Evolutionary conservation across 1,140 invertebrate species (phyloP).

Genomic region (Latrodectus geometricus): DNA sequence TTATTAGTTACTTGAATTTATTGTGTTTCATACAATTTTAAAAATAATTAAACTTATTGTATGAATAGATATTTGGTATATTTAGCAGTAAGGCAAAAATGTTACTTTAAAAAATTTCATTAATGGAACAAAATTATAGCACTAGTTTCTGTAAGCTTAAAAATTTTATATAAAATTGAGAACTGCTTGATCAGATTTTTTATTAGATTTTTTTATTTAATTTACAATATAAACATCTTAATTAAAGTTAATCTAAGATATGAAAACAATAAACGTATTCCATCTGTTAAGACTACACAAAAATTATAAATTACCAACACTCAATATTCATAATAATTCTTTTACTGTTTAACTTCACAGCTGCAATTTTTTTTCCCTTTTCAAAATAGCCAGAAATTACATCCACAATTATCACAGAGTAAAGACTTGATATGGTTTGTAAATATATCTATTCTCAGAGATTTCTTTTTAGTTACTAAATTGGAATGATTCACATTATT

Average conservation of each 20-base stretch:
- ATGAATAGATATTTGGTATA: too few relatives aligned
- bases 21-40: too few relatives aligned
- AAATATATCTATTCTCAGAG: slow-evolving; percentile 9
- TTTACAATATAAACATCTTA: not conserved
- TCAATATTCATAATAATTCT: too few relatives aligned
- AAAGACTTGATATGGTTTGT: slow-evolving; percentile 54
- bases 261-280: too few relatives aligned
- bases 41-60: too few relatives aligned
- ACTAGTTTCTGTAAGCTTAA: too few relatives aligned
- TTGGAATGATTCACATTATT: slow-evolving; percentile 45
- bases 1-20: too few relatives aligned
- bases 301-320: too few relatives aligned
- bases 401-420: slow-evolving; percentile 43
- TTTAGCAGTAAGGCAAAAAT: not conserved
- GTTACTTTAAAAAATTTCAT: not conserved
- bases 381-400: not conserved
- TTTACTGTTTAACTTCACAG: too few relatives aligned
- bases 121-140: not conserved
- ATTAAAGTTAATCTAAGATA: too few relatives aligned
- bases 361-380: not conserved
- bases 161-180: not conserved
- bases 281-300: too few relatives aligned
- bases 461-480: slow-evolving; percentile 13
- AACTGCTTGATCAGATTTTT: not conserved
- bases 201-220: not conserved